Conservation (phyloP, 2,113 vertebrate genomes). For the Chloropsis cyanopogon region DNA sequence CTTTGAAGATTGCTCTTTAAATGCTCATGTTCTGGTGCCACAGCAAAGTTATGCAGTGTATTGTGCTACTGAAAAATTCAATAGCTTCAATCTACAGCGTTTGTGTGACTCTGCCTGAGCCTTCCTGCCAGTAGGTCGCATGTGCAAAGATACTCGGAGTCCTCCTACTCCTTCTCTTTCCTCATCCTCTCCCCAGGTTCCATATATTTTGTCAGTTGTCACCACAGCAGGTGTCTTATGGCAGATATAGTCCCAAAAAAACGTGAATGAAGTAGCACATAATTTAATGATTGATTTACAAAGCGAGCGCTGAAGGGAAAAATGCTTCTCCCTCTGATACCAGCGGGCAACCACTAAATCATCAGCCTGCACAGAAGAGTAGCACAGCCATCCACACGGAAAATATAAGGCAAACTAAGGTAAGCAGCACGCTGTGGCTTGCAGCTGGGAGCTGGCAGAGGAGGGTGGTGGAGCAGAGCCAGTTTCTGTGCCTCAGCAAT, state of each 20-base stretch:
- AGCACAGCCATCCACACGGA: background rate
- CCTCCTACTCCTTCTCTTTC: background rate
- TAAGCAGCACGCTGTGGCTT: background rate
- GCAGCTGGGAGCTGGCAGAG: background rate
- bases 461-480: fast-evolving
- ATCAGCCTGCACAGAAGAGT: background rate
- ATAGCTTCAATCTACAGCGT: background rate
- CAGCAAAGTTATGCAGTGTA: background rate
- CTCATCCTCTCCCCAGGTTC: background rate
- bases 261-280: background rate
- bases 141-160: background rate
- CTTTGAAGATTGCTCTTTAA: background rate
- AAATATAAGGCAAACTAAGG: background rate
- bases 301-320: background rate
- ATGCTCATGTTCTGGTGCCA: background rate
- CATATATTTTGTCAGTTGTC: background rate
- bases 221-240: background rate
- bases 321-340: background rate
- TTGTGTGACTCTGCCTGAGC: background rate
- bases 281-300: slow-evolving; percentile 29
- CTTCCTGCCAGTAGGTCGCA: background rate
- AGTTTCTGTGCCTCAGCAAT: background rate
- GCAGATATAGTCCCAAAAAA: background rate
- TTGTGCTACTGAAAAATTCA: slow-evolving; percentile 23
- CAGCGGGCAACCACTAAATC: background rate